phyloP scores from a whole-genome alignment of 2,888 invertebrate genomes.

The Spilarctia lutea region DNA sequence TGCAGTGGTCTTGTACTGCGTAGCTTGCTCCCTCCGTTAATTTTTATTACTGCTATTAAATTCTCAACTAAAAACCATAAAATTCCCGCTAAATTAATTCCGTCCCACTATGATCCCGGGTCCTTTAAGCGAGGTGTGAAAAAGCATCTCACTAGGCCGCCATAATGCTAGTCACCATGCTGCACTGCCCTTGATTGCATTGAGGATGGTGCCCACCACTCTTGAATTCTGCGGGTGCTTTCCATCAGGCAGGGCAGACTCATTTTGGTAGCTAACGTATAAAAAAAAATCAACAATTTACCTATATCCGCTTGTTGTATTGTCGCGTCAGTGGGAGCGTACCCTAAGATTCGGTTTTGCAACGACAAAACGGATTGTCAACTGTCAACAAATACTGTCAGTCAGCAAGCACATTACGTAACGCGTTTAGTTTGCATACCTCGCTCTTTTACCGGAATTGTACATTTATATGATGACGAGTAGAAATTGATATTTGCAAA shows the following conservation, averaged over 20 bases:
- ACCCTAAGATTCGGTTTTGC: conserved; percentile 32
- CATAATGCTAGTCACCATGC: no score
- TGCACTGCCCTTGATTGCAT: no score
- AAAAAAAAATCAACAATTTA: not conserved
- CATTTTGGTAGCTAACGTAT: no score
- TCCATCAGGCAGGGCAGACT: no score
- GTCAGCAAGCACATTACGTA: conserved; percentile 29
- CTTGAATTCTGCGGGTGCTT: no score
- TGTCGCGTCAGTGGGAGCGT: not conserved
- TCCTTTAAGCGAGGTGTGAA: no score
- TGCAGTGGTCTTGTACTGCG: no score
- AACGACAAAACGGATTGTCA: conserved; percentile 38
- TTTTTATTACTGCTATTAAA: no score
- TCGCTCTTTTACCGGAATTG: conserved; percentile 8
- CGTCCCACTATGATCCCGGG: no score
- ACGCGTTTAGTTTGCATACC: conserved; percentile 20
- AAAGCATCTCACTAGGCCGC: no score
- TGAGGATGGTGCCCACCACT: no score
- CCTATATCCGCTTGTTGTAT: not conserved
- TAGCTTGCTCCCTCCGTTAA: no score
- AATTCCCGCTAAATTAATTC: not conserved
- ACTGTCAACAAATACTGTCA: conserved; percentile 46
- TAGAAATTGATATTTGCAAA: conserved; percentile 5
- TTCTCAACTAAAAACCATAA: not conserved
- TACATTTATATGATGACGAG: conserved; percentile 10